Conservation (phyloP, 2,113 vertebrate genomes). For the Dicerorhinus sumatrensis region DNA sequence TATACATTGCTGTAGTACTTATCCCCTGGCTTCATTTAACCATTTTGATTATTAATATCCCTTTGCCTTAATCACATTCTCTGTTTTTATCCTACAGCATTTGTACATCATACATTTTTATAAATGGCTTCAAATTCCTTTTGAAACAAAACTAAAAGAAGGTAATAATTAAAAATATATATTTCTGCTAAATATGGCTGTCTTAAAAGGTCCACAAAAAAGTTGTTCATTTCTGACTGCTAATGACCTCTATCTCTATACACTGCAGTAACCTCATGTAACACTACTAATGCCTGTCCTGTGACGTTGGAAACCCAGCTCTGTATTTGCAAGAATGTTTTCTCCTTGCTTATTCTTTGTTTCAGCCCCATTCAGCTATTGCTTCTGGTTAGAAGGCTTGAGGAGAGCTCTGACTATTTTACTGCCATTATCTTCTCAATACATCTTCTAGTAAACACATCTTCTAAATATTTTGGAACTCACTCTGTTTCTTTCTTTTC, state of each 20-base stretch:
- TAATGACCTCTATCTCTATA: neutral
- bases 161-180: neutral
- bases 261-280: rapidly evolving
- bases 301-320: neutral
- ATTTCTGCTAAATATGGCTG: neutral
- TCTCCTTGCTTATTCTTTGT: neutral
- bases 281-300: rapidly evolving
- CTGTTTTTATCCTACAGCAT: neutral
- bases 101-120: neutral
- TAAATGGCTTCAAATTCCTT: neutral
- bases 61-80: neutral
- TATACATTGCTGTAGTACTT: neutral
- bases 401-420: neutral
- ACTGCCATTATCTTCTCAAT: neutral
- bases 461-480: neutral
- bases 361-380: neutral
- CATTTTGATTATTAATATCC: neutral
- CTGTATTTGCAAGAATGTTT: neutral
- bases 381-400: neutral
- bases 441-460: neutral
- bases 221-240: neutral
- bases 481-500: neutral
- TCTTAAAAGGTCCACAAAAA: neutral
- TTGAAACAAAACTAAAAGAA: neutral
- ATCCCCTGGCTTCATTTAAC: neutral